Evolutionary conservation across 2,113 vertebrate genomes (phyloP), one percentile per base, ranked within the genome.

Genomic region (Erinaceus europaeus): DNA sequence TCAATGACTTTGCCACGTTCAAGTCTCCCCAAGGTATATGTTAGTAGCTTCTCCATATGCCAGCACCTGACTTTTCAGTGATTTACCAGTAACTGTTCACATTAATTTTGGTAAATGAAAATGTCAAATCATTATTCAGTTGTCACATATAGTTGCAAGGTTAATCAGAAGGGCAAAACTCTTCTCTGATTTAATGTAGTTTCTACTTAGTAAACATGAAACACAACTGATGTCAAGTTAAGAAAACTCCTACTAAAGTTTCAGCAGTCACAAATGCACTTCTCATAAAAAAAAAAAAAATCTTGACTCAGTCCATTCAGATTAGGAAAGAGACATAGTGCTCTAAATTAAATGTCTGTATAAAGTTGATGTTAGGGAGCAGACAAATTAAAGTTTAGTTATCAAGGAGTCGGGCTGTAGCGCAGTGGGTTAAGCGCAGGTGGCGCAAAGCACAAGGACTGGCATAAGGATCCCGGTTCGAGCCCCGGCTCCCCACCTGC

Each of bases 61-160:
- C 32, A 61, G 23, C 34, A 59, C 20, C 13, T 62, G 52, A 64
- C 52, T 86, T 76, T 53, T n/a, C 57, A 48, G 17, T 69, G 36
- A 61, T 27, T 81, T 59, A 23, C 40, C 46, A 36, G 7, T 9
- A 6, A 52, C 14, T 48, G 17, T 53, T 18, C 23, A 52, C 71
- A 42, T 25, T 48, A 55, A 82, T 64, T 74, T 89, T 80, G 36
- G 36, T 81, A 86, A 81, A 34, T 86, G 65, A 91, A 85, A 83
- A 18, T 17, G 73, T 42, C 12, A 42, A 17, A 36, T 52, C 38
- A 21, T 86, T 74, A n/a, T 50, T 77, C 23, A 27, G 17, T 68
- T 88, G 90, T 72, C 40, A 75, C n/a, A 38, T 57, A 38, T 1
- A 76, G 21, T 55, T 68, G 15, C 72, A 79, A 36, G 61, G 36